Percentiles rank a stretch among this genome's conserved stretches.
Conservation (phyloP, 1,140 invertebrate species). For the Ericerus pela region DNA sequence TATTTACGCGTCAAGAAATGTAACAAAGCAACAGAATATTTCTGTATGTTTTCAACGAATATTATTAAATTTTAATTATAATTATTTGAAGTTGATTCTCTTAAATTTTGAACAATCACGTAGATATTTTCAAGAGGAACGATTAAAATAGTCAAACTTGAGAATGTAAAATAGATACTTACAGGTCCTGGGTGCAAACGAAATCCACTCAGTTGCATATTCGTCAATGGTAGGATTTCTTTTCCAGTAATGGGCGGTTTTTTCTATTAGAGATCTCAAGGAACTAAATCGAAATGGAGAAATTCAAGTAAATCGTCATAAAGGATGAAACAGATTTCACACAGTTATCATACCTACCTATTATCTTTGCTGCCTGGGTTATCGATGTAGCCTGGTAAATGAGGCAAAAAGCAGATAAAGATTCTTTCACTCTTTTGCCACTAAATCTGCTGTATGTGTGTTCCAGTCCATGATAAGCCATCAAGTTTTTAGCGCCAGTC, state of each 20-base stretch:
- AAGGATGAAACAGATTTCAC: not conserved
- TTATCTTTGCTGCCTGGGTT: conserved; percentile 60
- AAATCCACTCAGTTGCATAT: conserved; percentile 82
- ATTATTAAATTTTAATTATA: no score
- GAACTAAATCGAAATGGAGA: conserved; percentile 47
- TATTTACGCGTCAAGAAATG: no score
- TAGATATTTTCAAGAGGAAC: not conserved
- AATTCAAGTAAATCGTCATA: no score
- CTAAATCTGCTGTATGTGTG: conserved; percentile 96
- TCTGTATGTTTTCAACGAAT: no score
- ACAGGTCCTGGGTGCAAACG: conserved; percentile 88
- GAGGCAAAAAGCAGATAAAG: conserved; percentile 82
- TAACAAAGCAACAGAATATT: no score
- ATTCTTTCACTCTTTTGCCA: conserved; percentile 92
- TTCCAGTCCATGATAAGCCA: conserved; percentile 88
- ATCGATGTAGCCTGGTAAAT: conserved; percentile 86
- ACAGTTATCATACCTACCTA: conserved; percentile 35
- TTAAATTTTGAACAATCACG: not conserved
- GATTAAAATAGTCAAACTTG: conserved; percentile 13
- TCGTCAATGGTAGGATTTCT: conserved; percentile 74
- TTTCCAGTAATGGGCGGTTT: conserved; percentile 92
- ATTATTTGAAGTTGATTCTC: no score
- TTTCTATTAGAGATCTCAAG: conserved; percentile 85
- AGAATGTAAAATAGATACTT: conserved; percentile 32
- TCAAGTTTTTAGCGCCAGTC: conserved; percentile 91